These are phyloP conservation scores for Coremacera marginata DNA, from an alignment of 2,888 invertebrate species.

Conservation along the genomic window DNA sequence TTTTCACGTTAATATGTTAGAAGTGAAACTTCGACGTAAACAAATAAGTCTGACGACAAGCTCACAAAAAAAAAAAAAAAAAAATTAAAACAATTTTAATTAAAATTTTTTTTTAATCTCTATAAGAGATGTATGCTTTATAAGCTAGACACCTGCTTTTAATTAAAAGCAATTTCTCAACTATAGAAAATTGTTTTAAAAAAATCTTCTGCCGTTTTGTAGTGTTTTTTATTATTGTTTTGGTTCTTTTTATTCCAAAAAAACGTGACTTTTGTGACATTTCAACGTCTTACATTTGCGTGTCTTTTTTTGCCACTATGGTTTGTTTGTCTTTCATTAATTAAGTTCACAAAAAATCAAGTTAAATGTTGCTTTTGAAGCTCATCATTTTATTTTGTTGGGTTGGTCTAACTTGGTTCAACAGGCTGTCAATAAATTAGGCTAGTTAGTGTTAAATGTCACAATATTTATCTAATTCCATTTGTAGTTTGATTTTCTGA, in stretches of 20 bases:
- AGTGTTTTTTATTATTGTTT: neutral
- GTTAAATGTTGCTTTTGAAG: too few relatives aligned
- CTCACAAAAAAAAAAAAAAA: neutral
- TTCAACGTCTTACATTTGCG: constrained; percentile 43
- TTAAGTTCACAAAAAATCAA: neutral
- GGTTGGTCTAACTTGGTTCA: too few relatives aligned
- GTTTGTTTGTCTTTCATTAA: constrained; percentile 16
- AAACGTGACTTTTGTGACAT: constrained; percentile 50
- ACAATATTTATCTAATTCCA: too few relatives aligned
- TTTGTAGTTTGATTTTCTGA: too few relatives aligned
- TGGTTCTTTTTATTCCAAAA: constrained; percentile 40
- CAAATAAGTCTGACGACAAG: constrained; percentile 4
- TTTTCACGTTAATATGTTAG: neutral
- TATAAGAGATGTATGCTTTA: neutral
- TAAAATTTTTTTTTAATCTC: neutral
- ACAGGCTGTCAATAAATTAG: too few relatives aligned
- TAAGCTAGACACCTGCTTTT: neutral
- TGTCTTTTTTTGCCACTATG: constrained; percentile 29
- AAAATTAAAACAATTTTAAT: constrained; percentile 9
- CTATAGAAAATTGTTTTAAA: neutral
- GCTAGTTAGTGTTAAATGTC: too few relatives aligned
- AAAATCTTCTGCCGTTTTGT: neutral
- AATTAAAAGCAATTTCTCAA: neutral
- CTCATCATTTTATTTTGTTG: too few relatives aligned
- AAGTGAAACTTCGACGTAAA: too few relatives aligned